phyloP scores from a whole-genome alignment of 2,113 vertebrate genomes.

The Melospiza melodia region DNA sequence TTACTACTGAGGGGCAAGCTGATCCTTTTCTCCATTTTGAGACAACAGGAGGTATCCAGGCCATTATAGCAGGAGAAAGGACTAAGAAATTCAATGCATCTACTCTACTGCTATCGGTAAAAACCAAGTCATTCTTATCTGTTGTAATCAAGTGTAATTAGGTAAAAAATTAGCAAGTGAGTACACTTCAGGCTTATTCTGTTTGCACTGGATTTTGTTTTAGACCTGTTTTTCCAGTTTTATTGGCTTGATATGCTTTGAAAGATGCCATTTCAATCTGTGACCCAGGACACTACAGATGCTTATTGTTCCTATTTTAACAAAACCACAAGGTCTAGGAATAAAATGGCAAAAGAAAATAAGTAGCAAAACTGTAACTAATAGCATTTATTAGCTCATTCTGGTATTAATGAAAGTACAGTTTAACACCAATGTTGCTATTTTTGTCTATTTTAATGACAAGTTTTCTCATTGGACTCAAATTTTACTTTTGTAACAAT shows the following conservation, averaged over 20 bases:
- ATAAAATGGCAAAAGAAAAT: background rate
- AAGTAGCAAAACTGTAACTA: background rate
- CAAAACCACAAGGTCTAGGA: background rate
- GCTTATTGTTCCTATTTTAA: background rate
- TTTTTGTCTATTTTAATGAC: background rate
- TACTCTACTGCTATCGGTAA: background rate
- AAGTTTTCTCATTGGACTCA: background rate
- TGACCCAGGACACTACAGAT: background rate
- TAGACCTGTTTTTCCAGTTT: background rate
- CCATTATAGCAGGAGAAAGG: background rate
- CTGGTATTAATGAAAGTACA: background rate
- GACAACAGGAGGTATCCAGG: background rate
- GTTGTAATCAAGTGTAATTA: background rate
- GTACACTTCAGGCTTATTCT: background rate
- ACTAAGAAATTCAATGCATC: background rate
- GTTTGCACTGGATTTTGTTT: background rate
- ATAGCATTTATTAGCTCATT: background rate
- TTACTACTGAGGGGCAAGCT: background rate
- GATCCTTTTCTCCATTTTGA: background rate
- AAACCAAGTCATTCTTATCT: background rate
- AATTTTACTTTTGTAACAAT: background rate
- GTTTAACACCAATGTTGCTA: background rate
- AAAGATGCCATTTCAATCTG: background rate
- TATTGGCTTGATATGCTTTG: background rate
- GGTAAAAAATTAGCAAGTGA: background rate